Conservation (phyloP, 2,888 invertebrate genomes). For the Hymenopus coronatus region DNA sequence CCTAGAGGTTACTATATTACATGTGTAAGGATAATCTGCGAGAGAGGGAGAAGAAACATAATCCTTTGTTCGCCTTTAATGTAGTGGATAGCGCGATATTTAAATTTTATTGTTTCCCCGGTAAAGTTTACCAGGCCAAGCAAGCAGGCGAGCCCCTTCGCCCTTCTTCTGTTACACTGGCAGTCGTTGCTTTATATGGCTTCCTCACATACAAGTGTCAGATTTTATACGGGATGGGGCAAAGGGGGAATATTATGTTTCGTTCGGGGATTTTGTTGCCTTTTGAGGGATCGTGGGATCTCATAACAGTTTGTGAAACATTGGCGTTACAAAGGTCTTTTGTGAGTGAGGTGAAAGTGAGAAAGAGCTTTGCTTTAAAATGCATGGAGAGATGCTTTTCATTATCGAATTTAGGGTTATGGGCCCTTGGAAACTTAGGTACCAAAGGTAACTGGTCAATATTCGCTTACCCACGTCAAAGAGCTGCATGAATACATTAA, state of each 20-base stretch:
- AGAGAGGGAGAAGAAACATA: background rate
- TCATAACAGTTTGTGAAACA: background rate
- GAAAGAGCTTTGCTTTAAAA: background rate
- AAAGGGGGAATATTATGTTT: background rate
- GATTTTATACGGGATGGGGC: background rate
- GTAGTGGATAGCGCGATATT: background rate
- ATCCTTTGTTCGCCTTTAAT: background rate
- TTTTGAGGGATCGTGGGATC: background rate
- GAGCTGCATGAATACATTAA: no score
- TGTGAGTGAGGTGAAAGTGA: background rate
- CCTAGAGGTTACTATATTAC: background rate
- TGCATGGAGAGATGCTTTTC: background rate
- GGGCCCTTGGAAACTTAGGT: no score
- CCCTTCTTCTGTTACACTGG: background rate
- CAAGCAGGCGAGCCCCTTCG: no score
- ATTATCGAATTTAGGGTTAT: background rate
- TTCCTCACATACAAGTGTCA: background rate
- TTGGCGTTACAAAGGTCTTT: background rate
- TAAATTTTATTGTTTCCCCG: constrained; percentile 4
- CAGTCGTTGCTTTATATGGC: background rate
- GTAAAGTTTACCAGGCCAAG: background rate
- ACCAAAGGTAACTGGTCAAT: background rate
- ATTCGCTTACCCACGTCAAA: background rate
- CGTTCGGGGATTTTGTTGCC: background rate
- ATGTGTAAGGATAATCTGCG: background rate